These are phyloP conservation scores for Ochotona curzoniae DNA, from an alignment of 2,113 vertebrate species.

Conservation along the genomic window DNA sequence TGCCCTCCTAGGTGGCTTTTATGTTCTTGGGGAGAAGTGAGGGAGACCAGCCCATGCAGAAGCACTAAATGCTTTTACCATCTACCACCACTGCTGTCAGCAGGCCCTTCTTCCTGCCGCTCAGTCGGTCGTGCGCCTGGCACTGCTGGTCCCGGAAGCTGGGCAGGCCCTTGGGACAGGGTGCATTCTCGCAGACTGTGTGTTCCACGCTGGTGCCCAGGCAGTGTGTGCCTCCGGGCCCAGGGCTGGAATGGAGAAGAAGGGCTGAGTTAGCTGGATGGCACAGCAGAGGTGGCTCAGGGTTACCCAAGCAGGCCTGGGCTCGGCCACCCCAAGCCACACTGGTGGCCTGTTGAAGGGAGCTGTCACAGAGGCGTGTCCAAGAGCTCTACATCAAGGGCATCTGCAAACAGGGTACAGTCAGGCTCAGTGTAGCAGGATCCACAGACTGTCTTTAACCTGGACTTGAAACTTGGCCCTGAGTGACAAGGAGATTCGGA, in stretches of 20 bases:
- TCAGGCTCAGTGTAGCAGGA: not conserved
- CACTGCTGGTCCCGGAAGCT: slow-evolving; percentile 98
- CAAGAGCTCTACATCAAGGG: not conserved
- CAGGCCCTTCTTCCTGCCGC: slow-evolving; percentile 91
- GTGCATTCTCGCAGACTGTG: slow-evolving; percentile 92
- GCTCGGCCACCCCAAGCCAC: not conserved
- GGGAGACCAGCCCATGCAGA: not conserved
- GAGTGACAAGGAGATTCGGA: not conserved
- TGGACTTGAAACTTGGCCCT: not conserved
- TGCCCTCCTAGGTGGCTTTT: not conserved
- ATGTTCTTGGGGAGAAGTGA: not conserved
- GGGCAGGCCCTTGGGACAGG: slow-evolving; percentile 93
- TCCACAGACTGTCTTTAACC: not conserved
- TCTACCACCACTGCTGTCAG: slow-evolving; percentile 93
- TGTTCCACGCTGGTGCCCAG: slow-evolving; percentile 94
- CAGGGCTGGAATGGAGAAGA: slow-evolving; percentile 86
- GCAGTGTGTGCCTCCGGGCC: slow-evolving; percentile 94
- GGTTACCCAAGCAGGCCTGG: not conserved
- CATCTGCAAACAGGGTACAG: not conserved
- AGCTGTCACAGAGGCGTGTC: not conserved
- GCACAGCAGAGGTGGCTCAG: not conserved
- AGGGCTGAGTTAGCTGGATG: not conserved
- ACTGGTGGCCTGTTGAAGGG: not conserved
- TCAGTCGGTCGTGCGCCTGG: slow-evolving; percentile 91
- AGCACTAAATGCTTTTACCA: slow-evolving; percentile 77